Conservation (phyloP, 2,797 vertebrate genomes). For the Hirundo rustica region DNA sequence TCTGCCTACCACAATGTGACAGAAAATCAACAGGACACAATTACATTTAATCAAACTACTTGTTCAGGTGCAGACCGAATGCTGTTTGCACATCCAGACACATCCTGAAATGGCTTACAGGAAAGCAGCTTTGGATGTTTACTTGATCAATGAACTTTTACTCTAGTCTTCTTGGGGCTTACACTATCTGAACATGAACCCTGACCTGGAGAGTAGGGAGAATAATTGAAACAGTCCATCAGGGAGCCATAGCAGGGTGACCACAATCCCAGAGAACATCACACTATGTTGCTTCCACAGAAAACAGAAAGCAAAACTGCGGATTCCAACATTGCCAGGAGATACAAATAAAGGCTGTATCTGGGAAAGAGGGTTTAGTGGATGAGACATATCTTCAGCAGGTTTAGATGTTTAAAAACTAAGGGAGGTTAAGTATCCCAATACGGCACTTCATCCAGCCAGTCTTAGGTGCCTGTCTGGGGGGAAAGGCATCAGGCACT, state of each 20-base stretch:
- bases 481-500: not conserved
- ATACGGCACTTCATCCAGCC: not conserved
- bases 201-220: not conserved
- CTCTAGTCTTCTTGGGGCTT: not conserved
- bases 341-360: not conserved
- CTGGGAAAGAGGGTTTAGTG: not conserved
- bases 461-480: not conserved
- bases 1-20: not conserved
- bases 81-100: not conserved
- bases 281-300: fast-evolving
- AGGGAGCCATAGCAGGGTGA: not conserved
- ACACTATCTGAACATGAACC: not conserved
- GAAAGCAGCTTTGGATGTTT: not conserved
- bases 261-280: fast-evolving
- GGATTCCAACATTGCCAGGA: not conserved
- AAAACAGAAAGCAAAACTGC: not conserved
- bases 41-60: not conserved
- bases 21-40: not conserved
- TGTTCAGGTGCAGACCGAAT: not conserved
- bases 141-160: not conserved
- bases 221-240: not conserved
- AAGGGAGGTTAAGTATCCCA: not conserved
- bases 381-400: not conserved
- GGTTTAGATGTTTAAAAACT: not conserved
- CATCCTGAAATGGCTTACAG: not conserved